phyloP scores from a whole-genome alignment of 2,113 vertebrate genomes.

The Carettochelys insculpta region DNA sequence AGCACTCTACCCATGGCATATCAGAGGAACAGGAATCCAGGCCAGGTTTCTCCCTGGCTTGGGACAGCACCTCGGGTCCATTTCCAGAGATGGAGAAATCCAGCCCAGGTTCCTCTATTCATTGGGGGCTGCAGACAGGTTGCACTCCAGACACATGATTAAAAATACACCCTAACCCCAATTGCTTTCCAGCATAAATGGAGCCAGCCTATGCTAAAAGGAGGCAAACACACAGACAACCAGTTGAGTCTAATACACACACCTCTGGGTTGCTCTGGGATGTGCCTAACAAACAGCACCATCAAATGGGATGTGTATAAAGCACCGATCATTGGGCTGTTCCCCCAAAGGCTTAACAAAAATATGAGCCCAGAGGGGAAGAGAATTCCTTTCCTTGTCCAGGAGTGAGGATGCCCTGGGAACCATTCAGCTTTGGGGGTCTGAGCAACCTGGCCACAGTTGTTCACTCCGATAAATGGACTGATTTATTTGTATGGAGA shows the following conservation, averaged over 20 bases:
- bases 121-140: background rate
- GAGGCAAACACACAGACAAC: constrained; percentile 8
- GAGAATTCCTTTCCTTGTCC: background rate
- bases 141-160: background rate
- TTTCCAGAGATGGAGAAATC: background rate
- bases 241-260: background rate
- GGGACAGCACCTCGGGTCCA: background rate
- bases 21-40: background rate
- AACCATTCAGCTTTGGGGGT: background rate
- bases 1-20: background rate
- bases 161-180: background rate
- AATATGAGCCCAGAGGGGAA: background rate
- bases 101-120: background rate
- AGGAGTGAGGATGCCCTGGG: background rate
- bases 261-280: background rate
- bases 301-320: background rate
- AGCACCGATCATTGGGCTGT: background rate
- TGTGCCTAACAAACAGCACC: background rate
- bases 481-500: background rate
- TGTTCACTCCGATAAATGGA: background rate
- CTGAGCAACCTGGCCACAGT: background rate
- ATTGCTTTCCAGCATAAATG: background rate
- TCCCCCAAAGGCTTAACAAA: background rate
- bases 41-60: background rate
- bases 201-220: background rate